Base-by-base conservation (phyloP, 1,140 invertebrate species). In the Monochamus saltuarius region DNA sequence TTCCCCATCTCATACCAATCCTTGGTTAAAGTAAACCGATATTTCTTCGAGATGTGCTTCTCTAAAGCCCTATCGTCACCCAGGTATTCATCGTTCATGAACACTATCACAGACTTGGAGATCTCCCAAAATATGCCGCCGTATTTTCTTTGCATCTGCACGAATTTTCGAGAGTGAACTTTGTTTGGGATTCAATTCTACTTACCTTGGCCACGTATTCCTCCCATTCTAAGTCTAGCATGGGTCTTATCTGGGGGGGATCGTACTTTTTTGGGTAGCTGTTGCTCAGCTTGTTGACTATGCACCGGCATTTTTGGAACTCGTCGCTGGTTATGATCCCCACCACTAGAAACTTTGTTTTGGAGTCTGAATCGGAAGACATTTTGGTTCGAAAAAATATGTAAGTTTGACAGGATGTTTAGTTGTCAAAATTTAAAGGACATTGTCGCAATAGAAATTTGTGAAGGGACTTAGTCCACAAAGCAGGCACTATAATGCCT, bases 11-110 rank as follows among this genome's bases (percentile, higher is more conserved):
- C 62, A 40, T 74, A 64, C 70, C 79, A 81, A 69, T 82, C 71
- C 16, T 75, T 61, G 9, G 61, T 52, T 19, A 79, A 39, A 45
- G 75, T 54, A 59, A 80, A 76, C 34, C 69, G 63, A 55, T 74
- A 80, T 67, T 75, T 77, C 3, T 73, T 62, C 59, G 74, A 71
- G 9, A 81, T 61, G n/a, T 78, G 64, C 45, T 76, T 67, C 46
- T 70, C 67, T 2, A 83, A 61, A 56, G 77, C 79, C 1, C 73
- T 67, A 54, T 77, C 73, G 38, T 80, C 78, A 1, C 80, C 81
- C 9, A 82, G 55, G 53, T 76, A 77, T 54, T 75, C 67, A 13
- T 75, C 75, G 57, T 82, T 76, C 0, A 75, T 53, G 38, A 80
- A 71, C 1, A 82, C 69, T 8, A 73, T 78, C 10, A 80, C 75